A percentile compares a stretch with the other conserved stretches of the same genome.
Evolutionary conservation across 1,140 invertebrate species (phyloP).

Genomic region (Samia ricini): DNA sequence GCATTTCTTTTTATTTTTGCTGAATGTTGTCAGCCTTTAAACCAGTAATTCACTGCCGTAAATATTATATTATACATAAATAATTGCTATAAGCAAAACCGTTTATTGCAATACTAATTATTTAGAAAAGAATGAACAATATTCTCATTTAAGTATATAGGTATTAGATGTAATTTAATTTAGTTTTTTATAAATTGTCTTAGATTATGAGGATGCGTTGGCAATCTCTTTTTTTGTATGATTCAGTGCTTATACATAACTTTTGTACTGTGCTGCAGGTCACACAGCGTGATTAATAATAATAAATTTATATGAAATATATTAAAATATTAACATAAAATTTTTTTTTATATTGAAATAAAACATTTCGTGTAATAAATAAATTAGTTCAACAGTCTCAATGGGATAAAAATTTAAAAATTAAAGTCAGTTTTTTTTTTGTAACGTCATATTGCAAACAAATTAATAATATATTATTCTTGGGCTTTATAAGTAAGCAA

Average conservation of each 20-base stretch:
- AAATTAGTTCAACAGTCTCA: too few species aligned
- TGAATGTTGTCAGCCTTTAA: constrained; percentile 5
- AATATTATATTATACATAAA: constrained; percentile 38
- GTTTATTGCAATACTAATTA: constrained; percentile 59
- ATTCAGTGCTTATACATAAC: neutral
- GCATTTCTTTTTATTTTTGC: too few species aligned
- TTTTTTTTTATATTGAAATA: neutral
- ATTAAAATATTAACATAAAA: neutral
- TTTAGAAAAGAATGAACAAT: constrained; percentile 36
- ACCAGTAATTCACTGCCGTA: constrained; percentile 67
- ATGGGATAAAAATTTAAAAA: too few species aligned
- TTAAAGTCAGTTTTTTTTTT: too few species aligned
- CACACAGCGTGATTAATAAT: neutral
- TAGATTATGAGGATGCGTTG: neutral
- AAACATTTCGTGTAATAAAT: neutral
- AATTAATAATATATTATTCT: neutral
- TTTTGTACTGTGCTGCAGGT: neutral
- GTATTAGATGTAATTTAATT: constrained; percentile 6
- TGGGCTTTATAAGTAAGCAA: neutral
- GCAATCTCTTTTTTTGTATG: neutral
- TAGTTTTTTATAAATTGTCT: constrained; percentile 2
- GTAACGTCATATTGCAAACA: too few species aligned
- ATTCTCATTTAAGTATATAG: constrained; percentile 21
- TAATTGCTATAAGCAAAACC: constrained; percentile 61
- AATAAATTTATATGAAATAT: neutral